These are phyloP conservation scores for Caenorhabditis drosophilae DNA, from an alignment of 2,888 invertebrate genomes.

Conservation along the genomic window DNA sequence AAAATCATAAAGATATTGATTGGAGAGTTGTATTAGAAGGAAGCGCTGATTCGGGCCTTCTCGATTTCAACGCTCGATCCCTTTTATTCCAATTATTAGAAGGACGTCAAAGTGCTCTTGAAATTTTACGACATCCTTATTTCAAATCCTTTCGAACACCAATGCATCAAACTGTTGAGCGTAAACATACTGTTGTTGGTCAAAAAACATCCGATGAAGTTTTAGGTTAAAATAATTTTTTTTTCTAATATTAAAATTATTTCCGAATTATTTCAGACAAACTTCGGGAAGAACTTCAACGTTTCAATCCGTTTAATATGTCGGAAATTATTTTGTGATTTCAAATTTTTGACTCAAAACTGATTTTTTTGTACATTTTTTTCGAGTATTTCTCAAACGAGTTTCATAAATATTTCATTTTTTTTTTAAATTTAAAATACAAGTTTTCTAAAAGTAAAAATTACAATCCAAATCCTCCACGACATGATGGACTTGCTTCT, in stretches of 20 bases:
- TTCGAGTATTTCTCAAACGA: neutral
- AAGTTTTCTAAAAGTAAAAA: neutral
- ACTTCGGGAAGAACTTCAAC: conserved; percentile 35
- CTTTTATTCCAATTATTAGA: conserved; percentile 33
- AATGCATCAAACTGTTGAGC: conserved; percentile 28
- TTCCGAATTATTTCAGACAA: conserved; percentile 28
- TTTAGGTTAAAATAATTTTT: conserved; percentile 6
- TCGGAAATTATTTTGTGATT: conserved; percentile 28
- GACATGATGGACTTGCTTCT: conserved; percentile 25
- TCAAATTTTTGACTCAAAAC: neutral
- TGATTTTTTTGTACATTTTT: neutral
- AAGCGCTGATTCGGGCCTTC: conserved; percentile 33
- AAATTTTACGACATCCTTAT: conserved; percentile 31
- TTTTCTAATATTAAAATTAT: neutral
- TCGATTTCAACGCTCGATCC: conserved; percentile 31
- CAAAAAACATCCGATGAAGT: conserved; percentile 35
- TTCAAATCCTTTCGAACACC: conserved; percentile 38
- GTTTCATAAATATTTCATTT: neutral
- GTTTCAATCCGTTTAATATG: conserved; percentile 41
- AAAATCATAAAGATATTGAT: conserved; percentile 36
- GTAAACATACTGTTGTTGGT: conserved; percentile 34
- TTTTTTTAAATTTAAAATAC: neutral
- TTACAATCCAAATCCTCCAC: conserved; percentile 32
- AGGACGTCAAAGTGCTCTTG: conserved; percentile 28
- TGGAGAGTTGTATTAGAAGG: conserved; percentile 35